Percentiles rank a stretch among this genome's conserved stretches.
These are phyloP conservation scores for Musca vetustissima DNA, from an alignment of 1,140 invertebrate species.

Conservation along the genomic window DNA sequence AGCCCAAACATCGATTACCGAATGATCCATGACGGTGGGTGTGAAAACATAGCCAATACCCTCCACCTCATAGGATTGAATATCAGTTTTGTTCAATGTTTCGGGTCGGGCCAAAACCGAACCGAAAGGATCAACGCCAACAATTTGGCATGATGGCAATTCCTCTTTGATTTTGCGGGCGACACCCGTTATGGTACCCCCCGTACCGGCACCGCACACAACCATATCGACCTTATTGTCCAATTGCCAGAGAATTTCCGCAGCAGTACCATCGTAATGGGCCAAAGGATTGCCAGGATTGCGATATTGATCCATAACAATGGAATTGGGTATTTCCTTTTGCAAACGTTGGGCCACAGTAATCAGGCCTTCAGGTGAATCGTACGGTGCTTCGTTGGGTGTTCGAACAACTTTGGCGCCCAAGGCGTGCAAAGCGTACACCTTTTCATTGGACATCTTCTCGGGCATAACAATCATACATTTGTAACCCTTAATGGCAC, in stretches of 20 bases:
- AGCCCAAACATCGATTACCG: constrained; percentile 83
- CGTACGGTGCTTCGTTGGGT: constrained; percentile 87
- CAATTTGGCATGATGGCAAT: constrained; percentile 65
- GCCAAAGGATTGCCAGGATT: constrained; percentile 79
- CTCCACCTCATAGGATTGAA: constrained; percentile 78
- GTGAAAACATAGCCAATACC: constrained; percentile 93
- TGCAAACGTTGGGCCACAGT: constrained; percentile 84
- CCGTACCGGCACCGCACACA: constrained; percentile 83
- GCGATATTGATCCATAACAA: constrained; percentile 85
- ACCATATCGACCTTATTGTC: constrained; percentile 82
- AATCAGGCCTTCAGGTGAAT: constrained; percentile 89
- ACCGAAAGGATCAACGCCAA: constrained; percentile 87
- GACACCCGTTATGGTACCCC: constrained; percentile 85
- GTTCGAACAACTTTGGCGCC: constrained; percentile 96
- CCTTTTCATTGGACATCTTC: constrained; percentile 99
- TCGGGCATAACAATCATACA: constrained; percentile 99
- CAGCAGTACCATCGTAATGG: constrained; percentile 89
- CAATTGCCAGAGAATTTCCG: constrained; percentile 82
- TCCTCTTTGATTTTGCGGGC: constrained; percentile 85
- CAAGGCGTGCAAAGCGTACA: constrained; percentile 78
- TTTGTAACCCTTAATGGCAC: constrained; percentile 89
- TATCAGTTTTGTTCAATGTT: constrained; percentile 67
- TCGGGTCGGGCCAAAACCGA: constrained; percentile 81
- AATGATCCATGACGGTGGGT: constrained; percentile 82
- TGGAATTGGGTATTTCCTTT: constrained; percentile 85